Evolutionary conservation across 2,797 vertebrate genomes (phyloP), one percentile per base, ranked within the genome.

Genomic region (Anguilla megastoma): DNA sequence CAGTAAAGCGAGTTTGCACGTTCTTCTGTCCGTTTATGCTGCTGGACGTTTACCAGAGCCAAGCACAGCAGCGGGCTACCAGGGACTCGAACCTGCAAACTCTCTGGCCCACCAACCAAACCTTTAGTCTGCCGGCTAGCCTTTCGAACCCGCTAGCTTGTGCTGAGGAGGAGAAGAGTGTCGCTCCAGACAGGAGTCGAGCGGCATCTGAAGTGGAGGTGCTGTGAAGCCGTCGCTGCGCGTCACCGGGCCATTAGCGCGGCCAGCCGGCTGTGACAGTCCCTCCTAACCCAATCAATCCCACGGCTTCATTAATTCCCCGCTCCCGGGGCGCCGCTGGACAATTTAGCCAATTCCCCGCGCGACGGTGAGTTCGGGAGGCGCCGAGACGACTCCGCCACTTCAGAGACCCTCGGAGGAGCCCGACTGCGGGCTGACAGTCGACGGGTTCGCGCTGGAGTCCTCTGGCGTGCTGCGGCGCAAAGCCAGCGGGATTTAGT

Each of bases 231-330:
- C 21, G 76, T 48, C 41, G 1, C 36, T 16, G 1, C 74, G 3
- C 12, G 4, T 79, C 36, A 45, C 16, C 14, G 4, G 41, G 12
- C 36, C 76, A 48, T 80, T 80, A 45, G 41, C 12, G 18, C 5
- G 12, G 36, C 16, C 33, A 24, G 41, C 41, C 76, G 21, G 76
- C 76, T 48, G 76, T 48, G 76, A 80, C 36, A 24, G 76, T 41
- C 76, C 36, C 36, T 45, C 76, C 76, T 7, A 80, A 80, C 82
- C 8, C 27, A 54, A 84, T 84, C 82, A 30, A 54, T 84, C 10
- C 3, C n/a, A 54, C 41, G 9, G 82, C 48, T 84, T 84, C 45
- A 84, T 84, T 84, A 52, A 52, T 54, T 84, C 82, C 50, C 21
- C 7, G n/a, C 82, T 45, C 80, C 48, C 41, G 3, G 80, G 48